Base-by-base conservation (phyloP, 2,797 vertebrate genomes). In the Diplodus sargus region DNA sequence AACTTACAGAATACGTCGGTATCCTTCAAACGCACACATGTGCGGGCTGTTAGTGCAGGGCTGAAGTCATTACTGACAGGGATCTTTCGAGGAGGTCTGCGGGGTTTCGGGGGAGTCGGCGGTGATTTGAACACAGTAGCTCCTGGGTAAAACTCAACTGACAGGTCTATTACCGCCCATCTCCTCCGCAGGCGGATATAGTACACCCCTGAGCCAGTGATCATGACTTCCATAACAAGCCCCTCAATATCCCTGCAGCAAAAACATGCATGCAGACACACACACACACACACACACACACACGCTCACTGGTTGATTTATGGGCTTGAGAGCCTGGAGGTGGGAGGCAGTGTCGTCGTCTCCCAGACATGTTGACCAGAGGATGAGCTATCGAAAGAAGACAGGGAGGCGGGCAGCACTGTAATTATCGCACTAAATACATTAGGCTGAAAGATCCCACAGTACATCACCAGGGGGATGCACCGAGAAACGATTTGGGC, bases 321-420 rank as follows among this genome's bases (percentile, higher is more conserved):
- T 88, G 89, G 67, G 78, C 66, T 74, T 72, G 68, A 87, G 79
- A 83, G 87, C 80, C 81, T 84, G 78, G 73, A 79, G 85, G 92
- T 90, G 86, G 92, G 88, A 89, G 89, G 90, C 83, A 88, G 85
- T 28, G 82, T 82, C 58, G 51, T 85, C 65, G 83, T 85, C 76
- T 83, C 77, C 65, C 91, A 93, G 93, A 92, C 92, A 86, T 93
- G 93, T 87, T 93, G 91, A 93, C 92, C 92, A 86, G 90, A 84
- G 79, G 61, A 85, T 87, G 87, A 89, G 85, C 89, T 82, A 68
- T 85, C 57, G 74, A 81, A 68, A 82, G 85, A 91, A 79, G 90
- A 89, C 87, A 85, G 79, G 82, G 90, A 85, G 88, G 85, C 87
- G 53, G 84, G 84, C 87, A 82, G 87, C 75, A 48, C 83, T 81